These are phyloP conservation scores for Tor tambroides DNA, from an alignment of 2,113 vertebrate genomes.

Conservation along the genomic window DNA sequence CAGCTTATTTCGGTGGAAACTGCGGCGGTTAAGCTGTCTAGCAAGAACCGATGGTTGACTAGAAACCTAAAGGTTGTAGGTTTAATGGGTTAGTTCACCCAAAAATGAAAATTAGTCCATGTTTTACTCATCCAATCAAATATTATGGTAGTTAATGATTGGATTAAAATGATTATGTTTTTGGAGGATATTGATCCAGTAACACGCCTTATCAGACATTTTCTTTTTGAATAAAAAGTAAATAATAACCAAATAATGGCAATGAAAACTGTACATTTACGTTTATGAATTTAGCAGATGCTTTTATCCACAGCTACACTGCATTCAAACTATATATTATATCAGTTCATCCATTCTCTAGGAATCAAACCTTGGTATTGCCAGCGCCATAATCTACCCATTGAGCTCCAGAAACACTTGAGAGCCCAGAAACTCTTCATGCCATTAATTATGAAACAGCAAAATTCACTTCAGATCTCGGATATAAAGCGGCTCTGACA, in stretches of 20 bases:
- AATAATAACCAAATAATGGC: neutral
- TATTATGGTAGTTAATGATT: neutral
- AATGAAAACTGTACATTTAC: neutral
- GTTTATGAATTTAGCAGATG: neutral
- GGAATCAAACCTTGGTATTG: conserved; percentile 6
- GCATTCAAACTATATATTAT: neutral
- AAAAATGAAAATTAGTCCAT: too few relatives aligned
- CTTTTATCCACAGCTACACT: neutral
- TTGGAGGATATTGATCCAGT: neutral
- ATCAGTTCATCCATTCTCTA: neutral
- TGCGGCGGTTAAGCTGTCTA: too few relatives aligned
- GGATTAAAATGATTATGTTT: neutral
- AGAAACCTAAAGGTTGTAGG: neutral
- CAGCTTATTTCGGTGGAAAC: neutral
- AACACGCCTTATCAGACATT: neutral
- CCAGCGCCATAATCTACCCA: neutral
- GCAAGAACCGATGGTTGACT: neutral
- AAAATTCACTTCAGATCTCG: conserved; percentile 4
- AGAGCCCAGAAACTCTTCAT: neutral
- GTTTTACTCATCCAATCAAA: neutral
- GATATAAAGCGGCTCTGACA: neutral
- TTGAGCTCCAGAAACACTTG: neutral
- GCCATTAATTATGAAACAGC: conserved; percentile 16
- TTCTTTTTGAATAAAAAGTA: neutral
- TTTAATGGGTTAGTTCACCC: neutral